These are phyloP conservation scores for Chaetodon auriga DNA, from an alignment of 2,113 vertebrate genomes.

Conservation along the genomic window DNA sequence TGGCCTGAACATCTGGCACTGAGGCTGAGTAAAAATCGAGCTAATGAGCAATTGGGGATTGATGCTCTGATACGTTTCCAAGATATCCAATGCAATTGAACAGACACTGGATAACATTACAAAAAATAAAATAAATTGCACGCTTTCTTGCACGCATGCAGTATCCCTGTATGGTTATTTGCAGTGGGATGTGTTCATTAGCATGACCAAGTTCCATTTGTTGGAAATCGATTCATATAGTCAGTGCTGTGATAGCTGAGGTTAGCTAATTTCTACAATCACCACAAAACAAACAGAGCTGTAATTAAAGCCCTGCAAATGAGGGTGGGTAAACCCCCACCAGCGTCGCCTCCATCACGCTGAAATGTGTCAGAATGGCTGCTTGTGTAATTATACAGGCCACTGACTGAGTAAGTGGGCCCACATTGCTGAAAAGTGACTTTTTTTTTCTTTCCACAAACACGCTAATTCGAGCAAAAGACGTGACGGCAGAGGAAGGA, in stretches of 20 bases:
- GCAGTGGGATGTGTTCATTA: slow-evolving; percentile 1
- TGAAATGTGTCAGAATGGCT: slow-evolving; percentile 68
- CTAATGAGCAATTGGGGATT: slow-evolving; percentile 31
- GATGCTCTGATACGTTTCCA: slow-evolving; percentile 13
- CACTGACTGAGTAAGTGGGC: slow-evolving; percentile 58
- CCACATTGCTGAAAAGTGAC: slow-evolving; percentile 6
- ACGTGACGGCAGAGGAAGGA: slow-evolving; percentile 22
- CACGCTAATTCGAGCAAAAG: slow-evolving; percentile 44
- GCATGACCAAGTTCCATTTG: background rate
- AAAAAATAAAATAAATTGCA: background rate
- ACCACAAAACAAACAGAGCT: slow-evolving; percentile 60
- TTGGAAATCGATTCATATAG: slow-evolving; percentile 22
- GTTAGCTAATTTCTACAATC: slow-evolving; percentile 56
- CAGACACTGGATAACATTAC: background rate
- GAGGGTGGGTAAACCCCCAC: slow-evolving; percentile 54
- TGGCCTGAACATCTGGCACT: slow-evolving; percentile 57
- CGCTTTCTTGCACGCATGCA: background rate
- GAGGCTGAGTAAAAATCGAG: slow-evolving; percentile 7
- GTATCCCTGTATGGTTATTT: background rate
- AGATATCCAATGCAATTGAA: background rate
- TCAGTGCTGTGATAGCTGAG: slow-evolving; percentile 33
- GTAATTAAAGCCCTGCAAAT: slow-evolving; percentile 68
- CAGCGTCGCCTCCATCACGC: slow-evolving; percentile 40
- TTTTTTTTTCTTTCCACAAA: slow-evolving; percentile 29
- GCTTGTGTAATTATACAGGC: slow-evolving; percentile 71